A percentile compares a stretch with the other conserved stretches of the same genome.
phyloP scores from a whole-genome alignment of 2,113 vertebrate species.

The Pundamilia nyererei region DNA sequence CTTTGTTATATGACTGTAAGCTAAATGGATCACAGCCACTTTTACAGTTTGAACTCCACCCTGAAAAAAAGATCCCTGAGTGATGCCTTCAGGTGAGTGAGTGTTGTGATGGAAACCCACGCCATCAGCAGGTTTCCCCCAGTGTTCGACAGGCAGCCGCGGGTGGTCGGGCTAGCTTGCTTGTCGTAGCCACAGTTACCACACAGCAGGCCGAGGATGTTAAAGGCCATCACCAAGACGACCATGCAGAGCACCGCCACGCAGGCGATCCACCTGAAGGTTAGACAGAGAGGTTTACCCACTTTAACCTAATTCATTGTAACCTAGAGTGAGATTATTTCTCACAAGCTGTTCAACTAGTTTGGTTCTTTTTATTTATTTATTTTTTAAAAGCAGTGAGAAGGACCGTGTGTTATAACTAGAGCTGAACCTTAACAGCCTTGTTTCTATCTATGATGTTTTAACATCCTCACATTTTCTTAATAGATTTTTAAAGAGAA shows the following conservation, averaged over 20 bases:
- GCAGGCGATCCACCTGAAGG: slow-evolving; percentile 82
- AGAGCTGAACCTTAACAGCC: background rate
- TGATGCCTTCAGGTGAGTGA: background rate
- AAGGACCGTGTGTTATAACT: background rate
- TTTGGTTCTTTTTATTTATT: background rate
- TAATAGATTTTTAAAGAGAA: background rate
- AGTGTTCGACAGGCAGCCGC: slow-evolving; percentile 90
- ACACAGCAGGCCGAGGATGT: slow-evolving; percentile 83
- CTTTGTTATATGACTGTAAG: background rate
- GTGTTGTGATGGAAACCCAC: slow-evolving; percentile 67
- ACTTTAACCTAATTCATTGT: background rate
- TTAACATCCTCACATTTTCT: background rate
- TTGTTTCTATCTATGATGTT: background rate
- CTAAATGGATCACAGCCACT: background rate
- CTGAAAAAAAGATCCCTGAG: background rate
- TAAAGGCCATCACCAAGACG: slow-evolving; percentile 82
- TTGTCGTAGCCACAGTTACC: slow-evolving; percentile 83
- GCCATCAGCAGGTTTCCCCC: slow-evolving; percentile 94
- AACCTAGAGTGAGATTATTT: background rate
- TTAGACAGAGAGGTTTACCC: background rate
- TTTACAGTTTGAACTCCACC: background rate
- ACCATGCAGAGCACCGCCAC: slow-evolving; percentile 81
- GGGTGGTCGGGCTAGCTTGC: slow-evolving; percentile 82
- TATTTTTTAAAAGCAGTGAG: background rate
- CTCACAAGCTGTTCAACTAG: background rate